Evolutionary conservation across 1,140 invertebrate species (phyloP), one percentile per base, ranked within the genome.

Genomic region (Proales similis): DNA sequence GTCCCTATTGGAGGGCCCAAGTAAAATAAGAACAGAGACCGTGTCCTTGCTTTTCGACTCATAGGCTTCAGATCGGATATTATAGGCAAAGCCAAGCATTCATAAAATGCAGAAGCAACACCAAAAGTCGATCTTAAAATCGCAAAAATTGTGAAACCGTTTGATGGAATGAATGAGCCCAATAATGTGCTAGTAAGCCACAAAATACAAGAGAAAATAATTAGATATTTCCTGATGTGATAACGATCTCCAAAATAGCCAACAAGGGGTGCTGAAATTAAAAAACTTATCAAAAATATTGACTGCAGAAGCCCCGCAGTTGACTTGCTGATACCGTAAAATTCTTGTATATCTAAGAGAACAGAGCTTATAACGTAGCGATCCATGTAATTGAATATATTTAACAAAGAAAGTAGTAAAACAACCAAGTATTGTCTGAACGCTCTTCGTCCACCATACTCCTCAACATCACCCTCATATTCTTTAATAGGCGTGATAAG

Each of bases 1-100:
- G 85, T 86, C 74, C 95, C 95, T 57, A 99, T 89, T 20, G 95
- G 95, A 74, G 98, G 98, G 45, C 94, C 94, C 79, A 98, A 97
- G 77, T 97, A 98, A 79, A 98, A 99, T 53, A 99, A 79, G 85
- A 95, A 92, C 79, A 86, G 87, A 3, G 90, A 92, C 53, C 94
- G 79, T 60, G 84, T 75, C 68, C 88, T 83, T 68, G 85, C 82
- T 5, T 88, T 80, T 75, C 96, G 99, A n/a, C n/a, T n/a, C n/a
- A n/a, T n/a, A n/a, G n/a, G n/a, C n/a, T n/a, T n/a, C 48, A 97
- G 75, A 78, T 99, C 95, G 67, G 90, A 94, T 66, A 99, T 95
- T 66, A 99, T 90, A 19, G 95, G 97, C 0, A 94, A 94, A 0
- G 94, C 93, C 66, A 98, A 94, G 1, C 93, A 97, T 0, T 92